These are phyloP conservation scores for Cerastis rubricosa DNA, from an alignment of 2,888 invertebrate species.

Conservation along the genomic window DNA sequence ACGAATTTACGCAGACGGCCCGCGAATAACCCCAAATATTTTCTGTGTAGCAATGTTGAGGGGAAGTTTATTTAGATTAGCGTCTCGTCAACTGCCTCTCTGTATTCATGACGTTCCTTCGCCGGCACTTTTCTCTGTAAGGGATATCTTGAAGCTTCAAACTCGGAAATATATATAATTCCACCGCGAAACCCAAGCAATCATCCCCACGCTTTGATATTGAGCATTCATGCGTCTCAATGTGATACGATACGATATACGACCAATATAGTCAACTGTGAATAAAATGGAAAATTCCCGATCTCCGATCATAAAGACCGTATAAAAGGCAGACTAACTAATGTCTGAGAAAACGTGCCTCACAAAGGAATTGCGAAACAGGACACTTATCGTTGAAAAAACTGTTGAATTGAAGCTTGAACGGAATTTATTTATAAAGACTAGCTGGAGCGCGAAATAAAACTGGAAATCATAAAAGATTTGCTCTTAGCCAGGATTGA, in stretches of 20 bases:
- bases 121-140: constrained; percentile 70
- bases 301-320: constrained; percentile 31
- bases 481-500: neutral
- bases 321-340: constrained; percentile 38
- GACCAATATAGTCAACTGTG: constrained; percentile 29
- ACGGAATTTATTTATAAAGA: constrained; percentile 15
- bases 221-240: constrained; percentile 62
- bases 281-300: constrained; percentile 38
- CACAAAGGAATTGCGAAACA: constrained; percentile 41
- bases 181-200: constrained; percentile 66
- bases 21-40: constrained; percentile 74
- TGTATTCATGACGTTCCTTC: constrained; percentile 78
- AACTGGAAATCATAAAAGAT: constrained; percentile 9
- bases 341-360: constrained; percentile 28
- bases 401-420: constrained; percentile 23
- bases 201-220: constrained; percentile 66
- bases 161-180: constrained; percentile 74
- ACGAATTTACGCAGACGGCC: constrained; percentile 67
- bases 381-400: constrained; percentile 30
- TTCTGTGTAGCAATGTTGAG: constrained; percentile 72
- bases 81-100: constrained; percentile 73
- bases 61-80: constrained; percentile 81
- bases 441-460: constrained; percentile 11
- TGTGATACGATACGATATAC: constrained; percentile 53
- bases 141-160: constrained; percentile 68